Conservation (phyloP, 2,888 invertebrate genomes). For the Gastrophysa polygoni region DNA sequence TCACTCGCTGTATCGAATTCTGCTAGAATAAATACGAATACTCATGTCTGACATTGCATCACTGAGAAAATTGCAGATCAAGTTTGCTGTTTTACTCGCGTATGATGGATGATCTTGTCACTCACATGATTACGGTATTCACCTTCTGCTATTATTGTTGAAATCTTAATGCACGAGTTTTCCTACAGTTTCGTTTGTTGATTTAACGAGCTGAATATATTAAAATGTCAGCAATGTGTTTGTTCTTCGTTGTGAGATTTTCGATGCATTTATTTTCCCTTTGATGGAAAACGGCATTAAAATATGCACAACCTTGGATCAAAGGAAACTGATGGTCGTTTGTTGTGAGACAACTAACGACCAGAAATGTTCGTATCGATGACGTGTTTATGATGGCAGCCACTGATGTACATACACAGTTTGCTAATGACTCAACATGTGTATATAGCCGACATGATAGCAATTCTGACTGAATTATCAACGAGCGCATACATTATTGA, state of each 20-base stretch:
- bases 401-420: conserved; percentile 55
- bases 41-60: too few species aligned
- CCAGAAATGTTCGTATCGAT: conserved; percentile 47
- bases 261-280: not conserved
- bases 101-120: too few species aligned
- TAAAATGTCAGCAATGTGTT: too few species aligned
- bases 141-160: too few species aligned
- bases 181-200: too few species aligned
- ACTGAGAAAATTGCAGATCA: too few species aligned
- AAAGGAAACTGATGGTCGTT: conserved; percentile 17
- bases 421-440: conserved; percentile 56
- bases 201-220: too few species aligned
- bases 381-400: conserved; percentile 56
- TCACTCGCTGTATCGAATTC: too few species aligned
- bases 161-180: too few species aligned
- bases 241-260: not conserved
- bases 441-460: conserved; percentile 51
- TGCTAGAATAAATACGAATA: too few species aligned
- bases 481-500: conserved; percentile 49
- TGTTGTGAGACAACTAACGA: conserved; percentile 41
- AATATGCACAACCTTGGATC: conserved; percentile 4
- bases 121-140: too few species aligned
- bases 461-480: conserved; percentile 53
- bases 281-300: not conserved
- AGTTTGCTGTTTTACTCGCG: too few species aligned